These are phyloP conservation scores for Drosophila neonasuta DNA, from an alignment of 2,888 invertebrate species.

Conservation along the genomic window DNA sequence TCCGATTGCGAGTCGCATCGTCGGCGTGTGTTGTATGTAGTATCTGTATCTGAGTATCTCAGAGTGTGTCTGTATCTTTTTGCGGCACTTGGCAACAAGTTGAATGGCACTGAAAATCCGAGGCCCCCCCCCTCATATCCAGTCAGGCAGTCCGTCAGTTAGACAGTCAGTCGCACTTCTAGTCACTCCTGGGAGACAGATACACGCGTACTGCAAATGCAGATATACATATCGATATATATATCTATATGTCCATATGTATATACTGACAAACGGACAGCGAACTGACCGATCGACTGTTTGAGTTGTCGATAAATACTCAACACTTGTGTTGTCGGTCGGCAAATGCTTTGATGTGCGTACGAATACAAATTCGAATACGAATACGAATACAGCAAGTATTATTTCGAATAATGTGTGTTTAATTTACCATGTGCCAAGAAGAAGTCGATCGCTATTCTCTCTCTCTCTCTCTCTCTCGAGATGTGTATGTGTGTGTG, in stretches of 20 bases:
- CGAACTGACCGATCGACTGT: constrained; percentile 50
- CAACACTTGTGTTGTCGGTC: constrained; percentile 33
- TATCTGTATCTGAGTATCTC: constrained; percentile 41
- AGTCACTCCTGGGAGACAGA: constrained; percentile 39
- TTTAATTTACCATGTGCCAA: constrained; percentile 52
- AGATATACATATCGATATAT: constrained; percentile 5
- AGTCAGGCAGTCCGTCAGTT: constrained; percentile 9
- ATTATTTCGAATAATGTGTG: constrained; percentile 37
- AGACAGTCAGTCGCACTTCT: constrained; percentile 38
- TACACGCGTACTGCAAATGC: not conserved
- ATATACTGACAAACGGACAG: constrained; percentile 30
- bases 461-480: constrained; percentile 7
- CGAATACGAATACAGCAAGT: not conserved
- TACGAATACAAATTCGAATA: constrained; percentile 5
- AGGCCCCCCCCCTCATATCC: constrained; percentile 23
- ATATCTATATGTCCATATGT: constrained; percentile 11
- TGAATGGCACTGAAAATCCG: constrained; percentile 54
- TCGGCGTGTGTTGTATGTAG: constrained; percentile 29
- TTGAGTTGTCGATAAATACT: constrained; percentile 59
- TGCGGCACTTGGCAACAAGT: constrained; percentile 69
- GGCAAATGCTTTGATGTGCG: constrained; percentile 53
- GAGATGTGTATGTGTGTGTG: not conserved
- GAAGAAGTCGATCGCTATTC: constrained; percentile 9
- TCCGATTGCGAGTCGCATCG: constrained; percentile 42
- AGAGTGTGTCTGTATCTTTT: constrained; percentile 41